Evolutionary conservation across 2,113 vertebrate genomes (phyloP).

Genomic region (Rhinogobius similis): DNA sequence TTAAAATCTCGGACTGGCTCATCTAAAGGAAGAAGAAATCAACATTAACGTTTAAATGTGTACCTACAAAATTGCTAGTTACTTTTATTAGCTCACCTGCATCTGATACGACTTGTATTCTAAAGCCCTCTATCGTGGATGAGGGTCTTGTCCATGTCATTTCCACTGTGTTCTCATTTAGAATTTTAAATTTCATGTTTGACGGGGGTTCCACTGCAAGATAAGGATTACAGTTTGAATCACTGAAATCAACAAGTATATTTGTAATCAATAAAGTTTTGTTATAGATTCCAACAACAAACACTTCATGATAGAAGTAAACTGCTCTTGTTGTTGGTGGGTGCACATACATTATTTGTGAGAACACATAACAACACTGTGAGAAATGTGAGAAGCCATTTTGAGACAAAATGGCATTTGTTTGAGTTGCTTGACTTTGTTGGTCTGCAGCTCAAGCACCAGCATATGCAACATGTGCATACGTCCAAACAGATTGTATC

Average conservation of each 20-base stretch:
- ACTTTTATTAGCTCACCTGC: conserved; percentile 79
- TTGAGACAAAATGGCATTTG: conserved; percentile 89
- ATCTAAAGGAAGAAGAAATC: conserved; percentile 75
- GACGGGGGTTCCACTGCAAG: conserved; percentile 96
- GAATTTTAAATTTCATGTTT: conserved; percentile 98
- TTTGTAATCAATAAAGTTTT: conserved; percentile 75
- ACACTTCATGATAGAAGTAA: conserved; percentile 81
- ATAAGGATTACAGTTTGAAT: conserved; percentile 66
- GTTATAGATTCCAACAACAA: conserved; percentile 93
- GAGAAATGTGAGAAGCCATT: conserved; percentile 85
- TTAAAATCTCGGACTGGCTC: conserved; percentile 88
- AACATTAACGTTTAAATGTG: neutral
- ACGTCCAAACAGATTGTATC: conserved; percentile 82
- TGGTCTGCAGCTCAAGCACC: conserved; percentile 93
- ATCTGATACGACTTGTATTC: conserved; percentile 88
- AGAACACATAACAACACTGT: conserved; percentile 75
- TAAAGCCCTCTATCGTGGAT: conserved; percentile 88
- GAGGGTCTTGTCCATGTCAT: conserved; percentile 92
- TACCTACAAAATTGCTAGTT: neutral
- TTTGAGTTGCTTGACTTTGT: conserved; percentile 90
- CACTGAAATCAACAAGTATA: conserved; percentile 34
- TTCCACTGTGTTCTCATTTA: conserved; percentile 97
- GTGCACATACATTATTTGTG: conserved; percentile 79
- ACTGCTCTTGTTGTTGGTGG: conserved; percentile 85
- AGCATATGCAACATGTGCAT: conserved; percentile 87